Evolutionary conservation across 64 coral and sea anemone species (phyloP), one percentile per base, ranked within the genome.

Genomic region (Dendrophyllia cribrosa): DNA sequence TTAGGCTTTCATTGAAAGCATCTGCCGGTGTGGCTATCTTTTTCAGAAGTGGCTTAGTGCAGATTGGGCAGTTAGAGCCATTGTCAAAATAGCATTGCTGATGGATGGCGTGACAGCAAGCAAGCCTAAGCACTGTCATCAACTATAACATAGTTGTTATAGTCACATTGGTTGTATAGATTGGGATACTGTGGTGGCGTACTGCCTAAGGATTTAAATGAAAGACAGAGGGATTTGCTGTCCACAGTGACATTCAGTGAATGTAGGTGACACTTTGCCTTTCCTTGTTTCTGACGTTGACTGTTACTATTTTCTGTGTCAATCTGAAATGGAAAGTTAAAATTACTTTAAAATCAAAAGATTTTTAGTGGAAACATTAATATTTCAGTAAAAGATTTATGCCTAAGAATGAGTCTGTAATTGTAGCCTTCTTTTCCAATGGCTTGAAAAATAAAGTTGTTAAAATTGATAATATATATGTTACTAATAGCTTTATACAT

Each of bases 211-310:
- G n/a, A n/a, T n/a, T n/a, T n/a, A n/a, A n/a, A n/a, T n/a, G n/a
- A n/a, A n/a, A n/a, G n/a, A n/a, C n/a, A n/a, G n/a, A 78, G 89
- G 83, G 70, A 19, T 11, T 91, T 91, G 76, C 55, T 91, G 12
- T 91, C 78, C 43, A 91, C 23, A 14, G 56, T 91, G n/a, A 23
- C 63, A 69, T 63, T 75, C 44, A 91, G 72, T 91, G 89, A 83
- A 23, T 84, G 53, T 9, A 92, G 67, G 21, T 92, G 71, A 46
- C 85, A 92, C 25, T 65, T 73, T n/a, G 67, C 78, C 62, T 23
- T 74, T 44, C 70, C 55, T 26, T 83, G n/a, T n/a, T n/a, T 83
- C 12, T 50, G 78, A 44, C 24, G 43, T 59, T 83, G 20, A 66
- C 65, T 52, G 52, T 3, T 20, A 75, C 68, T 22, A 21, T 75